Evolutionary conservation across 2,888 invertebrate species (phyloP).

Genomic region (Emmelina monodactyla): DNA sequence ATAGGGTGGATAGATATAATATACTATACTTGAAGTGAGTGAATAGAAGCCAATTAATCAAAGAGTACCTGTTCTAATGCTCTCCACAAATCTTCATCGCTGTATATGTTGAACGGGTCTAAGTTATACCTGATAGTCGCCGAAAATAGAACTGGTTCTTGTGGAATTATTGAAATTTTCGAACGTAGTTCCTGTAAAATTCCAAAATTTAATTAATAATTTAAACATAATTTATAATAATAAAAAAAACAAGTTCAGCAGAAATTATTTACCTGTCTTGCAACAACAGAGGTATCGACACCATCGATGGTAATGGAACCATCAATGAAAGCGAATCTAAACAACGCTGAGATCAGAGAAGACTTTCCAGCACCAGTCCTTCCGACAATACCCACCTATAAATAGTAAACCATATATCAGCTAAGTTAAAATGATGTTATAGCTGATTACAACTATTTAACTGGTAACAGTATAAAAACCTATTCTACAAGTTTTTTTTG

Average conservation of each 20-base stretch:
- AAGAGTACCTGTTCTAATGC: conserved; percentile 77
- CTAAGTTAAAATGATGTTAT: no score
- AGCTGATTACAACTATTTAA: no score
- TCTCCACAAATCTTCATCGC: conserved; percentile 74
- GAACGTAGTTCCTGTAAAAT: conserved; percentile 63
- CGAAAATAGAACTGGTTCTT: conserved; percentile 85
- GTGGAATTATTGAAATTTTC: conserved; percentile 72
- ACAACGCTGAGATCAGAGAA: conserved; percentile 77
- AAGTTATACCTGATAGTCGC: conserved; percentile 74
- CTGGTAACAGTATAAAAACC: no score
- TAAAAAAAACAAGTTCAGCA: conserved; percentile 9
- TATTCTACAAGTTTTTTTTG: no score
- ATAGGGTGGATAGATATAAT: no score
- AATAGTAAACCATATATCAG: conserved; percentile 6
- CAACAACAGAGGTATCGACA: conserved; percentile 62
- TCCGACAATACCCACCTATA: conserved; percentile 75
- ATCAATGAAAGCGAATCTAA: conserved; percentile 70
- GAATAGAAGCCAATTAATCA: no score
- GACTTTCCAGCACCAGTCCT: conserved; percentile 89
- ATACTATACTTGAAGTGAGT: no score
- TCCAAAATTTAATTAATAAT: conserved; percentile 4
- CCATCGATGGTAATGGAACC: conserved; percentile 73
- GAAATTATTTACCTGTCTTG: conserved; percentile 46
- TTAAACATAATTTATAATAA: conserved; percentile 10
- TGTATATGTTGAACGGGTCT: conserved; percentile 76